Conservation (phyloP, 2,888 invertebrate species). For the Biston betularia region DNA sequence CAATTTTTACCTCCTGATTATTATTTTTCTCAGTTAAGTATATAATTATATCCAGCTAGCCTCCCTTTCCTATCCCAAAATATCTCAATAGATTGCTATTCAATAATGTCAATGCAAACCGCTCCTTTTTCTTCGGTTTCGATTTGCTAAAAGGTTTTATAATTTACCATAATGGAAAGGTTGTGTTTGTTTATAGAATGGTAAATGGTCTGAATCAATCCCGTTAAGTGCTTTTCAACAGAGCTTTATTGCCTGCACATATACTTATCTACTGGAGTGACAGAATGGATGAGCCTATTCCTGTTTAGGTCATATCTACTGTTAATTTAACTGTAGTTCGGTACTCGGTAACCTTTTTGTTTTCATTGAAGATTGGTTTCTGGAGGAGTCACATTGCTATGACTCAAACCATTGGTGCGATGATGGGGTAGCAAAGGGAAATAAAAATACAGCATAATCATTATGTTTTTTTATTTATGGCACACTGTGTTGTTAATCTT, state of each 20-base stretch:
- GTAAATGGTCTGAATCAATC: slow-evolving; percentile 85
- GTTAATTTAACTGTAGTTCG: neutral
- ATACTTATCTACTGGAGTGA: slow-evolving; percentile 54
- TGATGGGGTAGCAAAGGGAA: no score
- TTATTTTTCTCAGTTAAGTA: neutral
- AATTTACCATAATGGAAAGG: slow-evolving; percentile 84
- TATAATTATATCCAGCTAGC: neutral
- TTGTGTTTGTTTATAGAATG: slow-evolving; percentile 85
- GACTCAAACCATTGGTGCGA: no score
- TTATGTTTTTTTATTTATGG: no score
- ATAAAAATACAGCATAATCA: no score
- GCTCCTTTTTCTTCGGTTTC: slow-evolving; percentile 65
- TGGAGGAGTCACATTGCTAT: no score
- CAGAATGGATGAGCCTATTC: slow-evolving; percentile 65
- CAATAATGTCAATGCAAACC: slow-evolving; percentile 57
- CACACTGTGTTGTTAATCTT: no score
- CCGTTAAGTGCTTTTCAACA: slow-evolving; percentile 84
- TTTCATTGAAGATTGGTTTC: no score
- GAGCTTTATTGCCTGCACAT: slow-evolving; percentile 78
- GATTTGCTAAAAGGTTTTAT: slow-evolving; percentile 82
- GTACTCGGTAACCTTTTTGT: no score
- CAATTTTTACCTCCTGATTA: no score
- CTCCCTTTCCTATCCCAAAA: slow-evolving; percentile 27
- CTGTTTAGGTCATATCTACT: slow-evolving; percentile 36
- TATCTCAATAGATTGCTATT: slow-evolving; percentile 42